Evolutionary conservation across 2,888 invertebrate species (phyloP), one percentile per base, ranked within the genome.

Genomic region (Anoncus sp.): DNA sequence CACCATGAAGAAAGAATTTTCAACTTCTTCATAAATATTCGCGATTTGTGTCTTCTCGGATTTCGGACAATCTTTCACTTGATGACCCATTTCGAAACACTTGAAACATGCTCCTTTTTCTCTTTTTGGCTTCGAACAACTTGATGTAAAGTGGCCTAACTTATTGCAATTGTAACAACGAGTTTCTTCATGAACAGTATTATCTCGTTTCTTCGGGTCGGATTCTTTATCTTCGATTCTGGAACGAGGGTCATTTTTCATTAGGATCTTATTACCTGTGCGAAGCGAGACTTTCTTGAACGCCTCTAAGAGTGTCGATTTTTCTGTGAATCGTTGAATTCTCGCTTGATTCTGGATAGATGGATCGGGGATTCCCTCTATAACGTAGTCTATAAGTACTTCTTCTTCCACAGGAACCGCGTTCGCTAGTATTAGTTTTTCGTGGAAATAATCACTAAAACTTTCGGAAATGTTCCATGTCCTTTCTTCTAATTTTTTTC

Each of bases 391-490:
- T 12, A 77, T 43, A 0, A 73, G 66, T 55, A 79, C 72, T 5
- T 31, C 66, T 14, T 71, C 49, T 5, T 67, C 66, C 10, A 81
- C 71, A 0, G 77, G 81, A 6, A 77, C 62, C 0, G 60, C 43
- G 51, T 81, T 83, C 1, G 69, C 77, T 6, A 81, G 47, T 18
- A 83, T 70, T 12, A 76, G 65, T 63, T 83, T 83, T 24, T 74
- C 77, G 20, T 81, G 79, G 38, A 45, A 74, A 67, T 83, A 83
- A 38, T 83, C 76, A 27, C 65, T 73, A 20, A 81, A 83, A 27
- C 2, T 73, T 79, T 9, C 77, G 73, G 47, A 69, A 77, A 18
- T 74, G 71, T 38, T 76, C 81, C 75, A 82, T 79, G 60, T 73
- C 62, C 81, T 79, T 18, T 75, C 67, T 3, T 10, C 10, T n/a